Conservation (phyloP, 2,888 invertebrate genomes). For the Synanthedon formicaeformis region DNA sequence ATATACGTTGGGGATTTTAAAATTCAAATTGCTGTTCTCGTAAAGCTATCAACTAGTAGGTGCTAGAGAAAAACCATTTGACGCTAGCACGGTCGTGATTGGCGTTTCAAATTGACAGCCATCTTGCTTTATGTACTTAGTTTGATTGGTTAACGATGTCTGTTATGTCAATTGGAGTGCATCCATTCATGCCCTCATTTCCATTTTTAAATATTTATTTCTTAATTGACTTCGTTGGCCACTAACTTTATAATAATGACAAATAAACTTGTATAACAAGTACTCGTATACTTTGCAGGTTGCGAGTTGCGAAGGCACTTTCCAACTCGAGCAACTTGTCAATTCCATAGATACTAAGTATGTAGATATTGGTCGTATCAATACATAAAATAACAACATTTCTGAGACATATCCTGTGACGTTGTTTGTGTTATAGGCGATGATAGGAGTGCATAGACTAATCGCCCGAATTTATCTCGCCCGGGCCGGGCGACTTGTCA, state of each 20-base stretch:
- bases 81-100: conserved; percentile 54
- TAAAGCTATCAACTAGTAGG: conserved; percentile 64
- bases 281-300: too few species aligned
- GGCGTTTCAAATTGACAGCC: conserved; percentile 50
- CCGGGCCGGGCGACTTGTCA: too few species aligned
- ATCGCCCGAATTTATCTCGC: too few species aligned
- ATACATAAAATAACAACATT: too few species aligned
- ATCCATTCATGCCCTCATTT: neutral
- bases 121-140: conserved; percentile 40
- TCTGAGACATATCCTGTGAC: too few species aligned
- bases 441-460: too few species aligned
- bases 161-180: conserved; percentile 2
- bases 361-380: too few species aligned
- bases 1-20: conserved; percentile 52
- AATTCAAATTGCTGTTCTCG: conserved; percentile 66
- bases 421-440: too few species aligned
- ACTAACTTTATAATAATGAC: neutral
- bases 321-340: too few species aligned
- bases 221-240: neutral
- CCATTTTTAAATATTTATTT: neutral
- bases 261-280: too few species aligned
- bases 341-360: too few species aligned
- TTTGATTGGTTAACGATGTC: conserved; percentile 26
- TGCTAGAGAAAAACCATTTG: conserved; percentile 52
- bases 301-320: too few species aligned